A percentile compares a stretch with the other conserved stretches of the same genome.
Conservation (phyloP, 1,140 invertebrate species). For the Ganaspis sp. region DNA sequence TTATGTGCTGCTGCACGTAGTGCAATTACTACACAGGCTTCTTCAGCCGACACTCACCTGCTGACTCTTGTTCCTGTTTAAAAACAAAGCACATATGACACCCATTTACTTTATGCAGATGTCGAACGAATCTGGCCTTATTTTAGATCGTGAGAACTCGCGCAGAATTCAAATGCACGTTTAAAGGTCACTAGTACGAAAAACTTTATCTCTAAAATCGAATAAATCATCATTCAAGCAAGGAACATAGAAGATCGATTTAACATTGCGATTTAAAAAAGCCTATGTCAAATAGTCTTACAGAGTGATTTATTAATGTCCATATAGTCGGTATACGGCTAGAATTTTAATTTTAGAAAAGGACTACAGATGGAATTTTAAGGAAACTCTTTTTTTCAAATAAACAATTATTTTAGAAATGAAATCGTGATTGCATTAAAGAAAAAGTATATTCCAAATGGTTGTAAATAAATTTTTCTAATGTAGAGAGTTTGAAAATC, state of each 20-base stretch:
- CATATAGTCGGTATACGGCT: too few species aligned
- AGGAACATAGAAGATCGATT: not conserved
- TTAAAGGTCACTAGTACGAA: conserved; percentile 8
- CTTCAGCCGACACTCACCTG: conserved; percentile 17
- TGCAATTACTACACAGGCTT: conserved; percentile 15
- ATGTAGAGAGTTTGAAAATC: too few species aligned
- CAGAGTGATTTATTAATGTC: too few species aligned
- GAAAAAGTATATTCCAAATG: too few species aligned
- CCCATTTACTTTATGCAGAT: conserved; percentile 22
- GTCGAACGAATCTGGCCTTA: conserved; percentile 24
- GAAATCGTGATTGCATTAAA: too few species aligned
- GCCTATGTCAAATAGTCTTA: too few species aligned
- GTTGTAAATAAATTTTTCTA: too few species aligned
- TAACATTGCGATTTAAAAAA: too few species aligned
- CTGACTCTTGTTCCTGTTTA: conserved; percentile 28
- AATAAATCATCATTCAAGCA: not conserved
- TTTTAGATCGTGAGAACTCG: conserved; percentile 14
- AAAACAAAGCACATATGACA: conserved; percentile 27
- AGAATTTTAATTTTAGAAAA: too few species aligned
- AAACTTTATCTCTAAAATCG: not conserved
- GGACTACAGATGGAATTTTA: too few species aligned
- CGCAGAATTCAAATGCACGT: conserved; percentile 2
- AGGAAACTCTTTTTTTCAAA: too few species aligned
- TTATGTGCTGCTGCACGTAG: conserved; percentile 1
- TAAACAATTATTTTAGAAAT: too few species aligned